Evolutionary conservation across 1,140 invertebrate genomes (phyloP).

Genomic region (Neodiprion fabricii): DNA sequence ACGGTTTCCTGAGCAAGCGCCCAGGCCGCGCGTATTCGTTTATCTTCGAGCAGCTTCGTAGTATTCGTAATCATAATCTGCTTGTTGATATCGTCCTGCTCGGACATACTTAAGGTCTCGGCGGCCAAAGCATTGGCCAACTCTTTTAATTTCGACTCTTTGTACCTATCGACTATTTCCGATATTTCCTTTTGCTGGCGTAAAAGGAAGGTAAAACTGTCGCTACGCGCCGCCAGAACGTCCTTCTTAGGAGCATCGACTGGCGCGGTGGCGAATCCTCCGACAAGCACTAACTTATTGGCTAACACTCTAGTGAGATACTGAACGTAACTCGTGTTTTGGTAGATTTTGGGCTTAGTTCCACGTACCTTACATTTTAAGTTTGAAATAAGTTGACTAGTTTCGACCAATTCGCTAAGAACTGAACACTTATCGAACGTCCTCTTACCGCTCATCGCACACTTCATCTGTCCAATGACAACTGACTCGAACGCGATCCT

Average conservation of each 20-base stretch:
- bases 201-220: constrained; percentile 66
- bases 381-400: constrained; percentile 74
- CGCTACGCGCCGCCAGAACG: constrained; percentile 40
- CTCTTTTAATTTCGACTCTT: constrained; percentile 71
- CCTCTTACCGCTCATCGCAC: constrained; percentile 55
- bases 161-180: constrained; percentile 68
- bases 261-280: constrained; percentile 28
- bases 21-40: constrained; percentile 71
- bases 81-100: constrained; percentile 40
- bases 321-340: constrained; percentile 65
- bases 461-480: constrained; percentile 68
- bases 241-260: constrained; percentile 37
- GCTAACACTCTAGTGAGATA: constrained; percentile 71
- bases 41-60: constrained; percentile 54
- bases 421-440: constrained; percentile 43
- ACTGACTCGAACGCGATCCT: constrained; percentile 79
- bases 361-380: constrained; percentile 71
- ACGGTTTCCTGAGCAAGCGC: constrained; percentile 72
- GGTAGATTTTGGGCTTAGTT: constrained; percentile 61
- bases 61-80: constrained; percentile 50
- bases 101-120: constrained; percentile 68
- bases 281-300: constrained; percentile 63
- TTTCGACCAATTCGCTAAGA: constrained; percentile 68
- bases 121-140: constrained; percentile 70
- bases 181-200: constrained; percentile 69